Percentiles rank a stretch among this genome's conserved stretches.
phyloP scores from a whole-genome alignment of 2,797 vertebrate genomes.

The Tragopan temminckii region DNA sequence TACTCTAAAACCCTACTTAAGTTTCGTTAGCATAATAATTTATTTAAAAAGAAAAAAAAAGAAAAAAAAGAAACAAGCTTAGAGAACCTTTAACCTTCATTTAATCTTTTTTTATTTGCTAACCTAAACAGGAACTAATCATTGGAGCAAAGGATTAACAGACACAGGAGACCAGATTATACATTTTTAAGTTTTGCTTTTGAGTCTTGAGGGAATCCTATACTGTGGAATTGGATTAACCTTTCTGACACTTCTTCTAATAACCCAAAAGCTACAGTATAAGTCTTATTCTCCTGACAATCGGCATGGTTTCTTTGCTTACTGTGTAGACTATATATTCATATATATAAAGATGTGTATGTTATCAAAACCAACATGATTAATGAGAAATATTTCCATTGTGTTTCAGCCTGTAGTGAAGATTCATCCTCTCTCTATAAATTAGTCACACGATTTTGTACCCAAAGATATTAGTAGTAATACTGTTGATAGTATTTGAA shows the following conservation, averaged over 20 bases:
- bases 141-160: slow-evolving; percentile 77
- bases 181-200: slow-evolving; percentile 78
- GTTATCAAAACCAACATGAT: neutral
- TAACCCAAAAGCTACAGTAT: slow-evolving; percentile 60
- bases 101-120: slow-evolving; percentile 73
- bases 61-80: slow-evolving; percentile 26
- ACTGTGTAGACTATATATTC: neutral
- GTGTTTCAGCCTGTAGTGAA: neutral
- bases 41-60: neutral
- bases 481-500: neutral
- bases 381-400: neutral
- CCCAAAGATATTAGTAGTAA: neutral
- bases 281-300: slow-evolving; percentile 53
- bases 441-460: neutral
- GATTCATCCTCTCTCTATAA: neutral
- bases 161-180: slow-evolving; percentile 75
- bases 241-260: slow-evolving; percentile 76
- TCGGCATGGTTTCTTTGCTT: slow-evolving; percentile 20
- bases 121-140: slow-evolving; percentile 79
- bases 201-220: slow-evolving; percentile 66
- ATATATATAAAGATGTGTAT: neutral
- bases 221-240: slow-evolving; percentile 78
- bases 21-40: slow-evolving; percentile 65
- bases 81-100: slow-evolving; percentile 67
- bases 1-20: slow-evolving; percentile 57